These are phyloP conservation scores for Dendrolimus punctatus DNA, from an alignment of 1,140 invertebrate genomes.

Conservation along the genomic window DNA sequence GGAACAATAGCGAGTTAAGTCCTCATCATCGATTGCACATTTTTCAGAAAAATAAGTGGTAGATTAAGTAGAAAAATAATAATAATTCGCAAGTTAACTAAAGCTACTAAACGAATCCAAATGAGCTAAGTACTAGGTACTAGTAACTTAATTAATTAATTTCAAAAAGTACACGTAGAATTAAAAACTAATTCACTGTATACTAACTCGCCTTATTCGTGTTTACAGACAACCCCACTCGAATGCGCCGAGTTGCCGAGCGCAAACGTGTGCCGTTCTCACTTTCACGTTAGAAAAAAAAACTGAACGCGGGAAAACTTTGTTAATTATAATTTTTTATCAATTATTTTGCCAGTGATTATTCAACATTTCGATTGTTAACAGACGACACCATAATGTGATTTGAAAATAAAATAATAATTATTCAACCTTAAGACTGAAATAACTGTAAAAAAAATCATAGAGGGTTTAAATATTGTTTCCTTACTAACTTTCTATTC, in stretches of 20 bases:
- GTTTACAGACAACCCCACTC: conserved; percentile 21
- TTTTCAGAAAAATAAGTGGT: too few relatives aligned
- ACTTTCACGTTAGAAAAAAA: conserved; percentile 53
- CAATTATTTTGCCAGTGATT: too few relatives aligned
- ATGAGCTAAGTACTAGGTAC: too few relatives aligned
- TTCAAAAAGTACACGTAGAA: neutral
- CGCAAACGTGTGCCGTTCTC: conserved; percentile 42
- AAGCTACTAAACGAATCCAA: too few relatives aligned
- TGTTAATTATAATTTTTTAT: neutral
- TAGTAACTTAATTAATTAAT: too few relatives aligned
- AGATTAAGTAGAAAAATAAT: too few relatives aligned
- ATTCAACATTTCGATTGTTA: conserved; percentile 24
- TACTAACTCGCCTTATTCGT: conserved; percentile 2
- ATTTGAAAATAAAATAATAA: conserved; percentile 25
- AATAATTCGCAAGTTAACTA: too few relatives aligned
- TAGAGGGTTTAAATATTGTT: conserved; percentile 2
- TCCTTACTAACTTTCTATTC: conserved; percentile 25
- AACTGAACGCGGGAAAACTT: conserved; percentile 50
- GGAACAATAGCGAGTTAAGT: too few relatives aligned
- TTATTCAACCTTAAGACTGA: neutral
- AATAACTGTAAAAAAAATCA: too few relatives aligned
- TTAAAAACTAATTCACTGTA: conserved; percentile 1
- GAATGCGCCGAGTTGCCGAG: conserved; percentile 34
- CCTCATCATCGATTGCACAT: too few relatives aligned
- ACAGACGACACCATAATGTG: conserved; percentile 48